Percentiles rank a stretch among this genome's conserved stretches.
phyloP scores from a whole-genome alignment of 2,888 invertebrate genomes.

The Marronus borbonicus region DNA sequence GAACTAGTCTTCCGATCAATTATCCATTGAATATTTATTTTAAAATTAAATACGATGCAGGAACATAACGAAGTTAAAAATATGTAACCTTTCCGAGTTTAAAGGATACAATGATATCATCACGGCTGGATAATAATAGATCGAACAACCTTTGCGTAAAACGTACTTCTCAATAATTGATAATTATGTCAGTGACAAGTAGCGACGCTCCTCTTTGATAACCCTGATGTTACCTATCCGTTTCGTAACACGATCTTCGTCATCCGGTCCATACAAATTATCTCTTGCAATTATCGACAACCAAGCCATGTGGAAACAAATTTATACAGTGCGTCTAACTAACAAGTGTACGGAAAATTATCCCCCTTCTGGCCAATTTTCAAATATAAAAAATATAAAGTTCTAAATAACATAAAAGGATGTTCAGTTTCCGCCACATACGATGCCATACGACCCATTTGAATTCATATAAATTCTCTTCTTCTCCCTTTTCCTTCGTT shows the following conservation, averaged over 20 bases:
- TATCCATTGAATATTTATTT: no score
- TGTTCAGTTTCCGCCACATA: no score
- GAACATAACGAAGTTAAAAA: neutral
- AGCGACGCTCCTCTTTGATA: conserved; percentile 17
- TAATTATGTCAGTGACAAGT: conserved; percentile 4
- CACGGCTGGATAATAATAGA: neutral
- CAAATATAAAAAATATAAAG: no score
- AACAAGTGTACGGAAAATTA: no score
- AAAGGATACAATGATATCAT: conserved; percentile 16
- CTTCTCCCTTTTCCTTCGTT: no score
- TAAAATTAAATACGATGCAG: neutral
- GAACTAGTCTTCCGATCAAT: no score
- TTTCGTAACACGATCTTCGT: neutral
- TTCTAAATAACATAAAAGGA: no score
- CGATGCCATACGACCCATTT: no score
- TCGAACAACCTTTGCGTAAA: conserved; percentile 6
- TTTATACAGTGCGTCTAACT: no score
- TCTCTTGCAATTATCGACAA: neutral
- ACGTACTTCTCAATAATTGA: conserved; percentile 21
- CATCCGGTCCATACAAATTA: neutral
- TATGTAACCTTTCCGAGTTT: neutral
- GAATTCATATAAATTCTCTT: no score
- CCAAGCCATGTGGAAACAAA: neutral
- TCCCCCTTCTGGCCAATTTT: no score
- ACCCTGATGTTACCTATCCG: conserved; percentile 13